phyloP scores from a whole-genome alignment of 2,113 vertebrate genomes.

The Macquaria ambigua region DNA sequence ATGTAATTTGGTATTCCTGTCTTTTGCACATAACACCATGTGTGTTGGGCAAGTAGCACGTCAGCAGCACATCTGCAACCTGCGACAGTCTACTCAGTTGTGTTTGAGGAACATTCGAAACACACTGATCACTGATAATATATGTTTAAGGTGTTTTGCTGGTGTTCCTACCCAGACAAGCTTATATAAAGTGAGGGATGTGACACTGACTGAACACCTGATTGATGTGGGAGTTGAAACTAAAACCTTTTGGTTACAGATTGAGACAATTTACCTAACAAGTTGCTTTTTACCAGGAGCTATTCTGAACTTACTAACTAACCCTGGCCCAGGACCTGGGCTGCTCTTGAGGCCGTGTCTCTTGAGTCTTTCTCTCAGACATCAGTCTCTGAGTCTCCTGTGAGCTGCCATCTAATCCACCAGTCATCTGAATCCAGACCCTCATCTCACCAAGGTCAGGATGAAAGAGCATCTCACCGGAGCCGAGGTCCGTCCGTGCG shows the following conservation, averaged over 20 bases:
- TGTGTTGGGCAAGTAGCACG: neutral
- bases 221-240: neutral
- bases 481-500: conserved; percentile 67
- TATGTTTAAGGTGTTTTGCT: neutral
- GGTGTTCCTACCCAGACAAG: neutral
- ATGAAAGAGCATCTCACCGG: conserved; percentile 75
- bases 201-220: neutral
- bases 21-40: neutral
- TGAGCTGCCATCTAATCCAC: conserved; percentile 75
- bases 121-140: neutral
- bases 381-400: conserved; percentile 64
- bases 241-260: neutral
- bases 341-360: conserved; percentile 37
- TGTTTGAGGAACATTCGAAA: neutral
- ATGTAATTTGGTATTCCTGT: neutral
- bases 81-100: neutral
- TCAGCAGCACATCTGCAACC: neutral
- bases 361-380: conserved; percentile 47
- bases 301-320: conserved; percentile 16
- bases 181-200: neutral
- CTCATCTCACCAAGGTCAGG: conserved; percentile 76
- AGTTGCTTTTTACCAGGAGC: conserved; percentile 12
- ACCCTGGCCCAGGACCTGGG: conserved; percentile 10
- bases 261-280: neutral
- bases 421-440: conserved; percentile 76